Evolutionary conservation across 2,797 vertebrate genomes (phyloP).

Genomic region (Jordanella pulchra): DNA sequence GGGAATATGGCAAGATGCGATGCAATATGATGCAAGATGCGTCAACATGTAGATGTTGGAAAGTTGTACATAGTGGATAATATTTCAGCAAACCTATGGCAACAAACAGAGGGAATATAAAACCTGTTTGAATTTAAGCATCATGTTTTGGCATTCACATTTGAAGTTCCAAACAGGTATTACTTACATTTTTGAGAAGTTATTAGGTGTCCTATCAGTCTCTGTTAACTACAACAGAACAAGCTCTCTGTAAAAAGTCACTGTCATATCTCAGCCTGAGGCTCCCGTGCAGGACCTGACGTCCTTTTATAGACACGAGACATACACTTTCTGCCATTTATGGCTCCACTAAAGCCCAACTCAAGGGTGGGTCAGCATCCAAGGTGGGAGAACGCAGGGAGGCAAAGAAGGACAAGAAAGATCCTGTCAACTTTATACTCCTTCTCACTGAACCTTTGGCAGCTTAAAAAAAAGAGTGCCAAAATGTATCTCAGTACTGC

Average conservation of each 20-base stretch:
- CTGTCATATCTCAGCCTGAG: slow-evolving; percentile 62
- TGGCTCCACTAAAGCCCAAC: slow-evolving; percentile 56
- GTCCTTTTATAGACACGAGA: slow-evolving; percentile 81
- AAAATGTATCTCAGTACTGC: slow-evolving; percentile 44
- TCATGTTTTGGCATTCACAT: slow-evolving; percentile 42
- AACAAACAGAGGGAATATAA: slow-evolving; percentile 23
- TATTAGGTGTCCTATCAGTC: not conserved
- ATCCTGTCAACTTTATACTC: slow-evolving; percentile 23
- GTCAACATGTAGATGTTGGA: slow-evolving; percentile 10
- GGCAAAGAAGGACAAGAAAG: slow-evolving; percentile 46
- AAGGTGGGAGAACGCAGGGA: slow-evolving; percentile 65
- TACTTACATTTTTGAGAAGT: not conserved
- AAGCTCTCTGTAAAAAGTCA: slow-evolving; percentile 34
- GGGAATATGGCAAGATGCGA: slow-evolving; percentile 28
- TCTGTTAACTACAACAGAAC: not conserved
- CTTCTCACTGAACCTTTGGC: slow-evolving; percentile 35
- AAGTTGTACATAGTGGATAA: slow-evolving; percentile 33
- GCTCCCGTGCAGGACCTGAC: slow-evolving; percentile 44
- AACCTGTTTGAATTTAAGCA: slow-evolving; percentile 33
- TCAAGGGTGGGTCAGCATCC: slow-evolving; percentile 30
- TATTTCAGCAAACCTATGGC: slow-evolving; percentile 24
- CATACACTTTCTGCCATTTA: slow-evolving; percentile 82
- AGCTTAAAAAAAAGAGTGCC: slow-evolving; percentile 36
- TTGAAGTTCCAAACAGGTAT: slow-evolving; percentile 49
- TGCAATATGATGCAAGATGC: slow-evolving; percentile 27